phyloP scores from a whole-genome alignment of 2,888 invertebrate species.

The Congeria kusceri region DNA sequence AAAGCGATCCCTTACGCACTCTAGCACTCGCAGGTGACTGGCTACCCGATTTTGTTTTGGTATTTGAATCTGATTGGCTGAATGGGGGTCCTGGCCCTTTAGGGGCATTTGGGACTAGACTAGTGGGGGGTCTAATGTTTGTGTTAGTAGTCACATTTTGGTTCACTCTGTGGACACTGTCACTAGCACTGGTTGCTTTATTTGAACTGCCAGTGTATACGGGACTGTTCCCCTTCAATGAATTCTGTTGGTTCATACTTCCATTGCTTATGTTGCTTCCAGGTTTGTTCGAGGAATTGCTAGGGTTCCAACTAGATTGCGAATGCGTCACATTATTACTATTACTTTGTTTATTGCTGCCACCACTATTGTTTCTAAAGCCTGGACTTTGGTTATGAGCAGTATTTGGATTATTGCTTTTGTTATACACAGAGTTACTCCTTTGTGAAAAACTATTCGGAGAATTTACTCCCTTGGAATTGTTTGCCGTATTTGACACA shows the following conservation, averaged over 20 bases:
- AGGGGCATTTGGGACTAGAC: constrained; percentile 48
- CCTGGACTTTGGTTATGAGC: constrained; percentile 35
- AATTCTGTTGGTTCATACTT: constrained; percentile 26
- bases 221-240: constrained; percentile 17
- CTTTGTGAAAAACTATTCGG: constrained; percentile 44
- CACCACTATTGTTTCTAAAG: constrained; percentile 44
- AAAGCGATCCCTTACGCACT: constrained; percentile 80
- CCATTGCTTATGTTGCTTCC: constrained; percentile 23
- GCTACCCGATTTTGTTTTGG: background rate
- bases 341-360: constrained; percentile 13
- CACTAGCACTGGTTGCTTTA: constrained; percentile 32
- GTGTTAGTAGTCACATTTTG: constrained; percentile 17
- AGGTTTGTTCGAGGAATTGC: constrained; percentile 16
- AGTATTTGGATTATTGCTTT: constrained; percentile 45
- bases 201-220: constrained; percentile 15
- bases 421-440: constrained; percentile 38
- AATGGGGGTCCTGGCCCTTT: constrained; percentile 61
- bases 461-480: constrained; percentile 43
- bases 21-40: constrained; percentile 32
- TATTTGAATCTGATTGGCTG: constrained; percentile 4
- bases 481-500: constrained; percentile 29
- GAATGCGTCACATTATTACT: background rate
- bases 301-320: background rate
- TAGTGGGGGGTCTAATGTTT: constrained; percentile 25
- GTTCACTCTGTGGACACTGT: constrained; percentile 26